Evolutionary conservation across 2,797 vertebrate species (phyloP), one percentile per base, ranked within the genome.

Genomic region (Geotrypetes seraphini): DNA sequence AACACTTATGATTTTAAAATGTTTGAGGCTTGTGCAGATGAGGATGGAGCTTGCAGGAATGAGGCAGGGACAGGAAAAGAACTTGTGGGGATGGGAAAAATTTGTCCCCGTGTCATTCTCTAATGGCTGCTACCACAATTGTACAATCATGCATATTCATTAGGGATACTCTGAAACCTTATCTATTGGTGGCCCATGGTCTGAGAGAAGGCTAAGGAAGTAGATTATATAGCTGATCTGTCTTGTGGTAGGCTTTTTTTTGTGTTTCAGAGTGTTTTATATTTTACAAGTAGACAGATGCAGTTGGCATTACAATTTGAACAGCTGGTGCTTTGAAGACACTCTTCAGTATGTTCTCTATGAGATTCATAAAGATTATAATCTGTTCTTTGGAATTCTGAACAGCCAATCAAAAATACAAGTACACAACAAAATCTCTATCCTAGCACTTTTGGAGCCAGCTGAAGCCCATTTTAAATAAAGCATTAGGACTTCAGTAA

Each of bases 301-400:
- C 68, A 53, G 62, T 73, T 77, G 73, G 73, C 73, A 77, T 61
- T 64, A 62, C 63, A 63, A 60, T 66, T 57, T 59, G 67, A 73
- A 71, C 73, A 77, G 73, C 73, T 77, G 73, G 63, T 70, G 58
- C 60, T 63, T 58, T 64, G 61, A 65, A 68, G 66, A 48, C 63
- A 71, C 64, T 66, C 55, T 66, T 63, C 64, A 61, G 60, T n/a
- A 0, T n/a, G 19, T 47, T 68, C 57, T 65, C 60, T 64, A 67
- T 59, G 64, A 63, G 65, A 71, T 77, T 75, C 69, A 73, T 68
- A 58, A 75, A 73, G 63, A 71, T 71, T 65, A 68, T 66, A 69
- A 73, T 75, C 63, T 60, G 1, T 42, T 58, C 60, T 69, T 70
- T 73, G 55, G 61, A 58, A 59, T 69, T 67, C 50, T 63, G 58